Base-by-base conservation (phyloP, 2,888 invertebrate species). In the Scaptomyza caliginosa region DNA sequence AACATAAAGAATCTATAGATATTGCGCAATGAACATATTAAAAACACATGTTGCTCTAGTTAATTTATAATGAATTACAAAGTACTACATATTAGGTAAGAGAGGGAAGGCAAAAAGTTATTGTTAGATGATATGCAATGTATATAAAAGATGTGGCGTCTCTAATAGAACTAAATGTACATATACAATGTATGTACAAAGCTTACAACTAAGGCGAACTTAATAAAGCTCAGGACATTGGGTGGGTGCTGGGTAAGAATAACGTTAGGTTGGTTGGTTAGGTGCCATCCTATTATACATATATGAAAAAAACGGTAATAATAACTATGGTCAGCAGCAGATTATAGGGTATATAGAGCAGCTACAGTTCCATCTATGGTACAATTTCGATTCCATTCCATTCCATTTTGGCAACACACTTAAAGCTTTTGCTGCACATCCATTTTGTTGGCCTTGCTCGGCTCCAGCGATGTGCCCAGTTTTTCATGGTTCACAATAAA, bases 401-500 rank as follows among this genome's bases (percentile, higher is more conserved):
- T 8, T 13, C 13, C 13, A 13, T 16, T 34, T 16, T 1, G 42
- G 28, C 48, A 60, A 67, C 65, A 57, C 81, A 57, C 81, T 81
- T 86, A 81, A 84, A 81, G 81, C 87, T 86, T 86, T 69, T 84
- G 87, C 74, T 74, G 74, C 51, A 77, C 70, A 62, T 86, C 85
- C 62, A 68, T 32, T 36, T 67, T 73, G 42, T 28, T 49, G 17
- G 46, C 21, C 40, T 75, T 76, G 51, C 48, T 77, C 16, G 56
- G 10, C 13, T 75, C 76, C 39, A 51, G 7, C 1, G 60, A 38
- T 21, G 65, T 56, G 42, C 68, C 70, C 23, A 81, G 60, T 56
- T 82, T 77, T 52, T 88, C 88, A 38, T 89, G 89, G 42, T 89
- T 88, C 6, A 88, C 88, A 39, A 88, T 80, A 16, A 76, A 88